Evolutionary conservation across 2,797 vertebrate genomes (phyloP), one percentile per base, ranked within the genome.

Genomic region (Microctenopoma steveboyesi): DNA sequence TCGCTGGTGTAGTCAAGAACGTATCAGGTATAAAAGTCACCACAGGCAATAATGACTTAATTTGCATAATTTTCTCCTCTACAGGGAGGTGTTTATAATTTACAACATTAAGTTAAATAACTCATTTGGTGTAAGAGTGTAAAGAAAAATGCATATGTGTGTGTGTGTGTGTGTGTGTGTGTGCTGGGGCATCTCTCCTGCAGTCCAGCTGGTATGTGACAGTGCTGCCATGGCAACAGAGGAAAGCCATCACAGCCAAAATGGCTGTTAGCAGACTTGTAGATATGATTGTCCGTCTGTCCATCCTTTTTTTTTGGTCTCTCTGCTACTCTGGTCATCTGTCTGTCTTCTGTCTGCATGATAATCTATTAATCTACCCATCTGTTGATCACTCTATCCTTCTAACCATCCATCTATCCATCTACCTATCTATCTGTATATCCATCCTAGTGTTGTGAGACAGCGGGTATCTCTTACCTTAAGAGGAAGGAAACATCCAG

Each of bases 151-250:
- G 45, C 5, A 18, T 59, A 42, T 42, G 40, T 42, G 40, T 60
- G 50, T 43, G 15, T 35, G 42, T 35, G 42, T 60, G 48, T 45
- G 13, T 52, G 42, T 60, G 50, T 53, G 43, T 67, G 57, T 58
- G 73, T 66, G 25, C 64, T 25, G 16, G 45, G 47, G 56, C 54
- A 70, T 79, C 71, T 76, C 46, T 76, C 64, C 71, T n/a, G 37
- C 69, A 59, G 71, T 78, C 81, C 85, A 88, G 83, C 85, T 88
- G 87, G 84, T 86, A 78, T 66, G 69, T 88, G 84, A 83, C 78
- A 57, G 73, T 45, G 88, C 79, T 88, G 71, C 81, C 81, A 90
- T 90, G 87, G 90, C 76, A 91, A 92, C 89, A 78, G 55, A 70
- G 50, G 48, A 84, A 88, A 81, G 68, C 86, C 77, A 73, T 88